Evolutionary conservation across 2,113 vertebrate species (phyloP).

Genomic region (Aegithalos caudatus): DNA sequence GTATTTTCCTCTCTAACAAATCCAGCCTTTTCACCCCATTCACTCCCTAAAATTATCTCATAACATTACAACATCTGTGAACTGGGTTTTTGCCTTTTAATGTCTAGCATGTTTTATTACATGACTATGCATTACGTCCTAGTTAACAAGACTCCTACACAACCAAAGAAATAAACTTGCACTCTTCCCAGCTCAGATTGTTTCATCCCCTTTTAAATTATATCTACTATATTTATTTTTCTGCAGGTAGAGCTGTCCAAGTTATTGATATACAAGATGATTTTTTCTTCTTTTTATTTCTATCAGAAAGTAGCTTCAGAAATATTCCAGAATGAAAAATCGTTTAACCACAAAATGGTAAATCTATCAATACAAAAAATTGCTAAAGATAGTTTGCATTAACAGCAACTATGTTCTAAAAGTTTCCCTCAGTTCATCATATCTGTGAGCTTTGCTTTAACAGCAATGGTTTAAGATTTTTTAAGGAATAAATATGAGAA

Average conservation of each 20-base stretch:
- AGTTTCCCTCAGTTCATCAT: not conserved
- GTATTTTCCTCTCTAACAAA: slow-evolving; percentile 74
- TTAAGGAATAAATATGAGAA: not conserved
- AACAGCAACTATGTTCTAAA: not conserved
- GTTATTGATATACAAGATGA: not conserved
- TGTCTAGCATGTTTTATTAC: slow-evolving; percentile 59
- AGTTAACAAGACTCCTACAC: slow-evolving; percentile 32
- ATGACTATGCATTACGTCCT: slow-evolving; percentile 25
- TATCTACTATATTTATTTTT: not conserved
- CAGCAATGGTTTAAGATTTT: not conserved
- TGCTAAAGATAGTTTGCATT: not conserved
- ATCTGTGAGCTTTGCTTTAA: slow-evolving; percentile 8
- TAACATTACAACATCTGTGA: slow-evolving; percentile 81
- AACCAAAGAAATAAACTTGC: slow-evolving; percentile 46
- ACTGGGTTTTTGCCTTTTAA: slow-evolving; percentile 71
- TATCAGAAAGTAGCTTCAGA: not conserved
- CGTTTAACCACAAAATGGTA: not conserved
- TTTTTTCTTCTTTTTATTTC: not conserved
- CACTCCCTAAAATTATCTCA: slow-evolving; percentile 81
- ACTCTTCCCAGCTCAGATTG: not conserved
- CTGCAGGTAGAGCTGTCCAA: not conserved
- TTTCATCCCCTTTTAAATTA: not conserved
- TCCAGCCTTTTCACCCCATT: slow-evolving; percentile 77
- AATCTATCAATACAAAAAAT: not conserved
- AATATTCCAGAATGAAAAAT: not conserved